phyloP scores from a whole-genome alignment of 2,888 invertebrate species.

The Omphaloscelis lunosa region DNA sequence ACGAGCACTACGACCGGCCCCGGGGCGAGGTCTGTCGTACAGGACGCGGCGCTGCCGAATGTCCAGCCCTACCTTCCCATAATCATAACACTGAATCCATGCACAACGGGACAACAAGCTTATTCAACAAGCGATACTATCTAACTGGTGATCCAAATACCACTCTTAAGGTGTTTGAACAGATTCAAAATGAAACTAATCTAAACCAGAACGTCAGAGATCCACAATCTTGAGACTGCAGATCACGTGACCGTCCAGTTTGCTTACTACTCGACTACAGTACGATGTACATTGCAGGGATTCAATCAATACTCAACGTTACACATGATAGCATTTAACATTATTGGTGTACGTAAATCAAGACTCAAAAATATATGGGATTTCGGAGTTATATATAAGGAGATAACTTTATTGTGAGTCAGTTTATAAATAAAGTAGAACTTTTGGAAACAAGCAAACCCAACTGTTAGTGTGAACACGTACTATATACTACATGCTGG shows the following conservation, averaged over 20 bases:
- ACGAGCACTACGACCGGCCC: slow-evolving; percentile 4
- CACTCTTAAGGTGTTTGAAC: slow-evolving; percentile 28
- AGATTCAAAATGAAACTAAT: slow-evolving; percentile 17
- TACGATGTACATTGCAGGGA: slow-evolving; percentile 57
- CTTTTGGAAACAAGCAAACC: slow-evolving; percentile 70
- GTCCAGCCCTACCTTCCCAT: slow-evolving; percentile 33
- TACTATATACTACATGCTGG: slow-evolving; percentile 70
- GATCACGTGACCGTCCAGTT: slow-evolving; percentile 19
- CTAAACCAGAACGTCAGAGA: slow-evolving; percentile 26
- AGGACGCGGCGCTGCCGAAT: slow-evolving; percentile 8
- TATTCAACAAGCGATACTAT: slow-evolving; percentile 67
- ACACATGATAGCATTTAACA: slow-evolving; percentile 61
- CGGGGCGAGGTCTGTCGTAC: background rate
- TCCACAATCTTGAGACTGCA: slow-evolving; percentile 32
- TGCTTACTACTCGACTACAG: slow-evolving; percentile 56
- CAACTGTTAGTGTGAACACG: slow-evolving; percentile 73
- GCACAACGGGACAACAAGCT: slow-evolving; percentile 74
- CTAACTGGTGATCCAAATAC: slow-evolving; percentile 57
- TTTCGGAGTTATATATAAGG: slow-evolving; percentile 60
- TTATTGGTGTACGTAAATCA: slow-evolving; percentile 73
- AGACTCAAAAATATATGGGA: slow-evolving; percentile 54
- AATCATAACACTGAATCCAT: slow-evolving; percentile 70
- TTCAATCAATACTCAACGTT: slow-evolving; percentile 64
- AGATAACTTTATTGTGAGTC: slow-evolving; percentile 67
- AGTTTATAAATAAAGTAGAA: slow-evolving; percentile 65